phyloP scores from a whole-genome alignment of 2,888 invertebrate species.

The Acronicta aceris region DNA sequence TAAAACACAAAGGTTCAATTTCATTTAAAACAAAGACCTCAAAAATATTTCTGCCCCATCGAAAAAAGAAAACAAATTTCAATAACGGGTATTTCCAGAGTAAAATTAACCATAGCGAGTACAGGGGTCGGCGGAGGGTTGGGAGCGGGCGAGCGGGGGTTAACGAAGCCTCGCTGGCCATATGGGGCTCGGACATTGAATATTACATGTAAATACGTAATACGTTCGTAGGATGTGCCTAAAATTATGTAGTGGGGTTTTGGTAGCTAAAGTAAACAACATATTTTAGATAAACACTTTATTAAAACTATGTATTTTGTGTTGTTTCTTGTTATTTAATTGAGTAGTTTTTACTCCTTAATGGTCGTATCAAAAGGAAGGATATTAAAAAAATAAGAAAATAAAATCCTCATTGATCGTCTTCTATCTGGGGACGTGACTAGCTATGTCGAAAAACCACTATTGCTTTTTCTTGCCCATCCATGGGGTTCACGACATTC shows the following conservation, averaged over 20 bases:
- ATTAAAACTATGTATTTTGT: neutral
- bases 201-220: constrained; percentile 56
- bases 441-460: too few species aligned
- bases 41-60: too few species aligned
- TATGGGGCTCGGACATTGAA: constrained; percentile 60
- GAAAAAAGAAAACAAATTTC: constrained; percentile 41
- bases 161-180: constrained; percentile 53
- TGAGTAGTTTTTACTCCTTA: too few species aligned
- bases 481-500: too few species aligned
- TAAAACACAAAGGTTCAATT: neutral
- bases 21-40: constrained; percentile 15
- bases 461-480: too few species aligned
- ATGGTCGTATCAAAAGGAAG: too few species aligned
- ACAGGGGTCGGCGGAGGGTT: constrained; percentile 27
- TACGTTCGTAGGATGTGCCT: constrained; percentile 16
- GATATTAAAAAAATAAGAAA: too few species aligned
- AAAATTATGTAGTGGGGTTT: constrained; percentile 12
- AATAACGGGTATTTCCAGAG: constrained; percentile 35
- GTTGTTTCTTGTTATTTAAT: too few species aligned
- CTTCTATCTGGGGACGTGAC: too few species aligned
- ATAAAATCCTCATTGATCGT: too few species aligned
- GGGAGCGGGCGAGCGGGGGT: constrained; percentile 5
- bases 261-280: constrained; percentile 14
- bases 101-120: constrained; percentile 50
- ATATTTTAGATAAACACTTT: neutral